Evolutionary conservation across 2,797 vertebrate genomes (phyloP).

Genomic region (Pteronotus mesoamericanus): DNA sequence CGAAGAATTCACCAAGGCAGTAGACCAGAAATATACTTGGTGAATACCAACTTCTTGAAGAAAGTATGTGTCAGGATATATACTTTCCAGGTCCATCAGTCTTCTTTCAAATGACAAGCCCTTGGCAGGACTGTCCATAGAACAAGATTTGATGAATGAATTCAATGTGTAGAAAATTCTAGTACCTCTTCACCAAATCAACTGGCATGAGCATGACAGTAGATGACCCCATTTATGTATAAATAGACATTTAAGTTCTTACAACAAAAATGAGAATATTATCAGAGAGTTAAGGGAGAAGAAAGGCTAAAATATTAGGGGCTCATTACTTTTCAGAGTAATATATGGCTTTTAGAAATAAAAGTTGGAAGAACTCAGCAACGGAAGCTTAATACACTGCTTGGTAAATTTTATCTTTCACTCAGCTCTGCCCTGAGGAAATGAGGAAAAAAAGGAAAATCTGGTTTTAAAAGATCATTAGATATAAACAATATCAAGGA

Average conservation of each 20-base stretch:
- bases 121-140: not conserved
- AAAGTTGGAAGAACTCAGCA: not conserved
- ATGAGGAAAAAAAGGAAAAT: not conserved
- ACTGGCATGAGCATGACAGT: not conserved
- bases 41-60: not conserved
- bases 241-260: not conserved
- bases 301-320: not conserved
- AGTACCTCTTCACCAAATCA: not conserved
- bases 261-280: not conserved
- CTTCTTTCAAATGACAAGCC: not conserved
- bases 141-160: not conserved
- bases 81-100: not conserved
- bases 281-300: not conserved
- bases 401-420: not conserved
- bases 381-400: not conserved
- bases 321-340: not conserved
- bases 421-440: not conserved
- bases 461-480: not conserved
- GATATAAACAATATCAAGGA: not conserved
- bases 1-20: not conserved
- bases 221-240: not conserved
- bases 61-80: not conserved
- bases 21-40: not conserved
- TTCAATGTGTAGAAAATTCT: not conserved
- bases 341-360: not conserved